Conservation (phyloP, 2,888 invertebrate species). For the Hydrotaea diabolus region DNA sequence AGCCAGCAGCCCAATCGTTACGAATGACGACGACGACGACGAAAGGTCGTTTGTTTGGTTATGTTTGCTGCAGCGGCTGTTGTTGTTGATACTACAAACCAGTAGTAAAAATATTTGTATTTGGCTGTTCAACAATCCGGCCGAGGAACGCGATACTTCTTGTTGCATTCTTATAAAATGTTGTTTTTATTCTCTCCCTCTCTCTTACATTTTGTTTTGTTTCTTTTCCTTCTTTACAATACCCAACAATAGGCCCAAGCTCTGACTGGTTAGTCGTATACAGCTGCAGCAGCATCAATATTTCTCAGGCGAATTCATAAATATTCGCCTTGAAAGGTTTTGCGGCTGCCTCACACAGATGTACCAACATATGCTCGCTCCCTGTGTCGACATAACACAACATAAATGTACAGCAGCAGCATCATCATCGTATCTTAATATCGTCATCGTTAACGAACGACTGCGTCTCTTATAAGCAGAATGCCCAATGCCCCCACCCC, state of each 20-base stretch:
- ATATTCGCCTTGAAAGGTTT: conserved; percentile 4
- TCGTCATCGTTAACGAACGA: conserved; percentile 12
- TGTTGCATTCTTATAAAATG: neutral
- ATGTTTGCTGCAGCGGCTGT: neutral
- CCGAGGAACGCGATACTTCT: neutral
- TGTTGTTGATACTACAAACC: conserved; percentile 4
- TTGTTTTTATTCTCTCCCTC: neutral
- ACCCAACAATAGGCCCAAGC: neutral
- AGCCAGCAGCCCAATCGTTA: neutral
- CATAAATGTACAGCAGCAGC: conserved; percentile 31
- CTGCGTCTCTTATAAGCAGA: neutral
- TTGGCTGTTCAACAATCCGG: neutral
- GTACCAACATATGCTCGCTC: neutral
- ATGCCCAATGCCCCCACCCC: neutral
- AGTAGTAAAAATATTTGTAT: conserved; percentile 6
- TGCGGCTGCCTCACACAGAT: neutral
- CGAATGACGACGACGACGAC: neutral
- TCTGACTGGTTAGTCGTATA: neutral
- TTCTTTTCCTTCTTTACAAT: neutral
- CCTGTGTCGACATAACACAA: neutral
- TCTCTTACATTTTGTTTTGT: neutral
- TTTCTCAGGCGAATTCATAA: conserved; percentile 16
- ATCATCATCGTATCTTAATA: conserved; percentile 5
- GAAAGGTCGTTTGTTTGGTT: conserved; percentile 19
- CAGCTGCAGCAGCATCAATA: neutral